Evolutionary conservation across 2,888 invertebrate species (phyloP).

Genomic region (Perithous albicinctus): DNA sequence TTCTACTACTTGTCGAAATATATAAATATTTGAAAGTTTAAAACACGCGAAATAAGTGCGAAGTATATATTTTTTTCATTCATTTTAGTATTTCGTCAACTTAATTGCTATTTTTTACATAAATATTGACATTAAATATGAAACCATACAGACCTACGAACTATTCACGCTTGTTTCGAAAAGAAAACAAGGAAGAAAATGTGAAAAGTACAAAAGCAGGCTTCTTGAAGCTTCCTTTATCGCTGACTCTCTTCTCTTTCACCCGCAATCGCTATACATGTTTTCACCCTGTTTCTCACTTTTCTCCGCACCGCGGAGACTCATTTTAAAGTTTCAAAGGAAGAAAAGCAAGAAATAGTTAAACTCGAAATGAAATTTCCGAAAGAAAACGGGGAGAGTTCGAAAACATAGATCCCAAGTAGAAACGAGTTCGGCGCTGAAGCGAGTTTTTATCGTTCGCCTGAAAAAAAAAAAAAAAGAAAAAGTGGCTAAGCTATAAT

Average conservation of each 20-base stretch:
- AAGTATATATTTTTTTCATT: too few relatives aligned
- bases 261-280: background rate
- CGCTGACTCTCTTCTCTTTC: background rate
- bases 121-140: background rate
- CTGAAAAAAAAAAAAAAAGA: constrained; percentile 23
- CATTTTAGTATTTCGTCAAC: background rate
- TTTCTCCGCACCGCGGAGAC: constrained; percentile 63
- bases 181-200: background rate
- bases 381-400: constrained; percentile 69
- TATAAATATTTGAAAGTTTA: too few relatives aligned
- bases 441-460: constrained; percentile 27
- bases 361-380: constrained; percentile 84
- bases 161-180: too few relatives aligned
- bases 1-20: too few relatives aligned
- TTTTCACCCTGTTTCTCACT: constrained; percentile 5
- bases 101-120: background rate
- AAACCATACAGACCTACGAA: too few relatives aligned
- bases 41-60: too few relatives aligned
- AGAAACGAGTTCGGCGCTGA: constrained; percentile 61
- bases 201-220: background rate
- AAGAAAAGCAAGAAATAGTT: constrained; percentile 82
- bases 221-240: background rate
- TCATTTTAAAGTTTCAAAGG: constrained; percentile 79
- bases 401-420: constrained; percentile 39
- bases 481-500: background rate